A percentile compares a stretch with the other conserved stretches of the same genome.
Evolutionary conservation across 1,140 invertebrate species (phyloP).

Genomic region (Drosophila willistoni): DNA sequence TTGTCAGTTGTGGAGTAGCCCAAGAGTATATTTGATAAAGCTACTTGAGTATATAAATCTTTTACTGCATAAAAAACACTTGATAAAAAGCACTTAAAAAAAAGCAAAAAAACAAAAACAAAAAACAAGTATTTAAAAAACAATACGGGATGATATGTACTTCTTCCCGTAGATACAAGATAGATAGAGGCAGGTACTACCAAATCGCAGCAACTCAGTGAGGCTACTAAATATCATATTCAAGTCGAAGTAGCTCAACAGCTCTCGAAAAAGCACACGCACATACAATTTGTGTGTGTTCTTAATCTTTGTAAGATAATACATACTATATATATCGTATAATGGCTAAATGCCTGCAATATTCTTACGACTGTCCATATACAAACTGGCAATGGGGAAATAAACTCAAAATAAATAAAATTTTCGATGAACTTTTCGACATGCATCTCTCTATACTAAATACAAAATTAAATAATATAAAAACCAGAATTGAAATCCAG

Average conservation of each 20-base stretch:
- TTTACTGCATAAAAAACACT: constrained; percentile 48
- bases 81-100: constrained; percentile 28
- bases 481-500: constrained; percentile 1
- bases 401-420: neutral
- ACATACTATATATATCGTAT: constrained; percentile 31
- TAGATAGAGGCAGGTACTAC: constrained; percentile 30
- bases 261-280: constrained; percentile 23
- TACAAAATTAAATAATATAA: neutral
- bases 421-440: neutral
- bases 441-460: neutral
- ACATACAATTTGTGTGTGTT: constrained; percentile 11
- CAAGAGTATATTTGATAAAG: constrained; percentile 55
- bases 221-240: constrained; percentile 61
- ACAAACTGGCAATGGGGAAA: neutral
- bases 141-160: neutral
- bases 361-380: neutral
- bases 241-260: constrained; percentile 48
- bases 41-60: constrained; percentile 64
- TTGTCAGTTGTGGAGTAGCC: constrained; percentile 46
- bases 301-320: constrained; percentile 52
- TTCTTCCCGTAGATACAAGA: constrained; percentile 4
- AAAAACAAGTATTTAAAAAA: no score
- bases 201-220: constrained; percentile 31
- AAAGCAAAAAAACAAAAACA: constrained; percentile 20
- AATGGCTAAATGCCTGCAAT: constrained; percentile 6